These are phyloP conservation scores for Labeo catla DNA, from an alignment of 2,113 vertebrate genomes.

Conservation along the genomic window DNA sequence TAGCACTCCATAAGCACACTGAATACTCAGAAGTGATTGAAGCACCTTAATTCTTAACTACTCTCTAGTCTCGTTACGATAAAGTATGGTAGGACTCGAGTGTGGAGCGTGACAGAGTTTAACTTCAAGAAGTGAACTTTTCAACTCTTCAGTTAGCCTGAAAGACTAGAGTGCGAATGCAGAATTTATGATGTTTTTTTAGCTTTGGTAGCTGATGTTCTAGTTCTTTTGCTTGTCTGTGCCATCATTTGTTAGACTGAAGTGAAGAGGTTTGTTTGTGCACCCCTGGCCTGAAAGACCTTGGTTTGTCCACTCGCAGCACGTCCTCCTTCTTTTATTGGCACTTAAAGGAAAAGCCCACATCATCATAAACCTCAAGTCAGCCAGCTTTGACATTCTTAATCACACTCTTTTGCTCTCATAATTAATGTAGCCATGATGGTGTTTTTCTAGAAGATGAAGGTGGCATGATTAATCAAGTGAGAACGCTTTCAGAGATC, in stretches of 20 bases:
- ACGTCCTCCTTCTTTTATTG: not conserved
- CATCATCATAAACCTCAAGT: not conserved
- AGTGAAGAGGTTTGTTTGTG: not conserved
- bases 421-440: constrained; percentile 29
- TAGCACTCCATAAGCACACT: not conserved
- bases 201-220: not conserved
- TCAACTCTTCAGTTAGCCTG: not conserved
- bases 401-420: constrained; percentile 8
- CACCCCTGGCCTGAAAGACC: not conserved
- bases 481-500: constrained; percentile 25
- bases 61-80: not conserved
- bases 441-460: constrained; percentile 21
- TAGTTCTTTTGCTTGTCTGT: not conserved
- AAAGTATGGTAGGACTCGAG: not conserved
- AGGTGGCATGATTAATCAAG: constrained; percentile 18
- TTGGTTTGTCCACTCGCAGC: not conserved
- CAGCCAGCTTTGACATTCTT: not conserved
- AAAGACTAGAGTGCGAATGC: not conserved
- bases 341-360: not conserved
- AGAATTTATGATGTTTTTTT: constrained; percentile 3
- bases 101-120: not conserved
- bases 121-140: constrained; percentile 10
- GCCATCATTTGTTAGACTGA: not conserved
- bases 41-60: not conserved
- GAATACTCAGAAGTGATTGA: not conserved